phyloP scores from a whole-genome alignment of 2,888 invertebrate species.

The Theretra japonica region DNA sequence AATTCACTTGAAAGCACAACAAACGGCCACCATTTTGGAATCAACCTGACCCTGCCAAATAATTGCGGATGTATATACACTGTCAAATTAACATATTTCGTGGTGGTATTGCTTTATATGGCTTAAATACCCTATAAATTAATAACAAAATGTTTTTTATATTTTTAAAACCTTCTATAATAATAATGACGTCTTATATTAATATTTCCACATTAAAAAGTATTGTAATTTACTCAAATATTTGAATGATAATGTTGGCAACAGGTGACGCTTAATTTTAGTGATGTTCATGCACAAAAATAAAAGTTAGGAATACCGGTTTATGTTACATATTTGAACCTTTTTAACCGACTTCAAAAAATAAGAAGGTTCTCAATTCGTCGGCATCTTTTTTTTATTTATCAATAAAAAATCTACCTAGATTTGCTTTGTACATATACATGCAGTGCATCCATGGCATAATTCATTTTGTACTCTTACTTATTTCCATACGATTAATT shows the following conservation, averaged over 20 bases:
- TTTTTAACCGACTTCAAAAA: no score
- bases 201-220: neutral
- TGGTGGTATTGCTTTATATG: neutral
- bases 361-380: no score
- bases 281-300: conserved; percentile 14
- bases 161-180: neutral
- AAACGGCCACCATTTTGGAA: conserved; percentile 85
- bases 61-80: conserved; percentile 61
- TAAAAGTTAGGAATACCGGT: no score
- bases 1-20: conserved; percentile 80
- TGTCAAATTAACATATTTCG: conserved; percentile 36
- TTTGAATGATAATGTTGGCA: conserved; percentile 30
- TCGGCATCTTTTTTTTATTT: no score
- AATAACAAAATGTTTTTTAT: neutral
- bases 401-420: no score
- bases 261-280: conserved; percentile 31
- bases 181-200: neutral
- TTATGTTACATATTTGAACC: no score
- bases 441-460: no score
- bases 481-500: no score
- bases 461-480: no score
- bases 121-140: neutral
- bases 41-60: conserved; percentile 64
- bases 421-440: no score
- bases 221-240: neutral